A percentile compares a stretch with the other conserved stretches of the same genome.
Evolutionary conservation across 2,797 vertebrate genomes (phyloP).

Genomic region (Catostomus latipinnis): DNA sequence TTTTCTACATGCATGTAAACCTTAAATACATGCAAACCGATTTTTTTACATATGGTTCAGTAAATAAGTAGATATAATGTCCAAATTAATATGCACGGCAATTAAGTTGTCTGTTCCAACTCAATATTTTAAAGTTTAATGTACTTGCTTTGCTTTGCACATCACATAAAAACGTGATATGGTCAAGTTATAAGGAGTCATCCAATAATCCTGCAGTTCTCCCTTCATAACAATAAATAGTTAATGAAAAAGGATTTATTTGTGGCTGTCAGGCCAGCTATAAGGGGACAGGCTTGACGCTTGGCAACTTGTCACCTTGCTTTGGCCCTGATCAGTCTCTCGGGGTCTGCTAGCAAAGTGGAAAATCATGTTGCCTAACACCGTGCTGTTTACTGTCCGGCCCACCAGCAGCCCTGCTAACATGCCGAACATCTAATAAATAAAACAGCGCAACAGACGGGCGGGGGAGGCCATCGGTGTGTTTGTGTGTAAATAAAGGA

Average conservation of each 20-base stretch:
- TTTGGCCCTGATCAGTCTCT: constrained; percentile 91
- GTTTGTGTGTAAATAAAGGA: constrained; percentile 50
- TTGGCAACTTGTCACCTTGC: constrained; percentile 88
- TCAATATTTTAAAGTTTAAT: too few species aligned
- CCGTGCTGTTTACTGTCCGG: constrained; percentile 93
- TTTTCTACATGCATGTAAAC: too few species aligned
- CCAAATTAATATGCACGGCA: too few species aligned
- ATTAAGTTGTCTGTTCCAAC: too few species aligned
- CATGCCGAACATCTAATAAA: constrained; percentile 74
- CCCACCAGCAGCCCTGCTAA: constrained; percentile 72
- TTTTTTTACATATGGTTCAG: too few species aligned
- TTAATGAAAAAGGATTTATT: constrained; percentile 68
- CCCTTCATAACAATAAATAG: too few species aligned
- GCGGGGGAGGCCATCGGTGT: constrained; percentile 59
- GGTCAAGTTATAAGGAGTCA: too few species aligned
- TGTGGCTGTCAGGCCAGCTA: constrained; percentile 61
- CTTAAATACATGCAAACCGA: too few species aligned
- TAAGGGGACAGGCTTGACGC: constrained; percentile 50
- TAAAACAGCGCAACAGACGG: constrained; percentile 77
- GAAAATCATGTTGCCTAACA: constrained; percentile 97
- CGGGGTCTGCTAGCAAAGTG: constrained; percentile 89
- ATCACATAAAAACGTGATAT: too few species aligned
- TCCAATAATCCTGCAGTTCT: too few species aligned
- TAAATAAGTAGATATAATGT: too few species aligned
- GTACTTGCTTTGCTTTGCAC: too few species aligned